A percentile compares a stretch with the other conserved stretches of the same genome.
Conservation (phyloP, 2,888 invertebrate genomes). For the Phyllotreta cruciferae region DNA sequence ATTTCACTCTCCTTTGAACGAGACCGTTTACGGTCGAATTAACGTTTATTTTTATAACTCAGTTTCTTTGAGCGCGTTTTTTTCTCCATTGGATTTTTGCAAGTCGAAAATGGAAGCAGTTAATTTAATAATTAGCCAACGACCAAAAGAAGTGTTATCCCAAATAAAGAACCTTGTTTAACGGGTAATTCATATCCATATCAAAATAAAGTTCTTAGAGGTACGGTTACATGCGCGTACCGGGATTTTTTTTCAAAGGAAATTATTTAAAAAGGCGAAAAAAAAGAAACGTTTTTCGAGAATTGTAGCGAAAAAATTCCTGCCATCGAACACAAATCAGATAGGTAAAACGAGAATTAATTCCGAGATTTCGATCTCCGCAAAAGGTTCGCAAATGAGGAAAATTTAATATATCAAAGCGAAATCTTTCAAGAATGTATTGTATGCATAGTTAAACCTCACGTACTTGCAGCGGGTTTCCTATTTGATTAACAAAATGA, state of each 20-base stretch:
- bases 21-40: constrained; percentile 28
- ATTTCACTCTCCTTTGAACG: constrained; percentile 36
- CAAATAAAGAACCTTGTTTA: constrained; percentile 43
- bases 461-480: constrained; percentile 56
- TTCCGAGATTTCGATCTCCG: constrained; percentile 22
- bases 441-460: constrained; percentile 50
- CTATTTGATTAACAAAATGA: constrained; percentile 60
- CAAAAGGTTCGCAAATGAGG: constrained; percentile 39
- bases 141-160: constrained; percentile 39
- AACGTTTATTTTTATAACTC: constrained; percentile 33
- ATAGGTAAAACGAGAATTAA: constrained; percentile 18
- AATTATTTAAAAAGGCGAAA: constrained; percentile 19
- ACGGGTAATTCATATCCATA: constrained; percentile 38
- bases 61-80: constrained; percentile 31
- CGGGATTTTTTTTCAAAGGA: neutral
- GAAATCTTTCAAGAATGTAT: constrained; percentile 48
- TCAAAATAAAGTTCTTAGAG: constrained; percentile 49
- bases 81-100: constrained; percentile 28
- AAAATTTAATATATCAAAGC: constrained; percentile 48
- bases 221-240: neutral
- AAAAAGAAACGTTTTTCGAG: too few species aligned
- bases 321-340: constrained; percentile 34
- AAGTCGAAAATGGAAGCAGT: constrained; percentile 31
- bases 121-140: constrained; percentile 41
- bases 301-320: too few species aligned